These are phyloP conservation scores for Plodia interpunctella DNA, from an alignment of 1,140 invertebrate genomes.

Conservation along the genomic window DNA sequence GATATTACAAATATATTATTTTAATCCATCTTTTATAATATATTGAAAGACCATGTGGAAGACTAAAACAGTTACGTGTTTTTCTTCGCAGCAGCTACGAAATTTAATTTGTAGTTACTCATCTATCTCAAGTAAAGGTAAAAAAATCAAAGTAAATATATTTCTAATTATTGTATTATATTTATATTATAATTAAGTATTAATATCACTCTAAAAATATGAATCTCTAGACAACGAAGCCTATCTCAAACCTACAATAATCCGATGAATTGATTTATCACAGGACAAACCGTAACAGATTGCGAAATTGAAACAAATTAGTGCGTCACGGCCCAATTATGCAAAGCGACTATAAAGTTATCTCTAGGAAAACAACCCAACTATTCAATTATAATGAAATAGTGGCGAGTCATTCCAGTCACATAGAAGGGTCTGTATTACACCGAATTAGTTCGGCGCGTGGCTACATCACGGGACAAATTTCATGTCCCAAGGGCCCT, in stretches of 20 bases:
- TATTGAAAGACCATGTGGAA: too few relatives aligned
- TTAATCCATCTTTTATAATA: too few relatives aligned
- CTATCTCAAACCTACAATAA: not conserved
- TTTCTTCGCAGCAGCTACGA: too few relatives aligned
- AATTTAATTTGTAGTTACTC: too few relatives aligned
- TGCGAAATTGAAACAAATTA: conserved; percentile 67
- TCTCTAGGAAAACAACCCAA: conserved; percentile 68
- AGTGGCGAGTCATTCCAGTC: conserved; percentile 68
- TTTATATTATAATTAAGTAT: too few relatives aligned
- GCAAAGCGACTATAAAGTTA: conserved; percentile 71
- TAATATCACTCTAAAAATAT: too few relatives aligned
- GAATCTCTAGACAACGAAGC: too few relatives aligned
- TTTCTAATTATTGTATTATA: too few relatives aligned
- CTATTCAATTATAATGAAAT: conserved; percentile 75
- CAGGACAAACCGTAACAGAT: conserved; percentile 61
- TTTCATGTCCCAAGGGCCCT: conserved; percentile 60
- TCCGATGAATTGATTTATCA: conserved; percentile 3
- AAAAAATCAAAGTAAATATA: too few relatives aligned
- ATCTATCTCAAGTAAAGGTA: too few relatives aligned
- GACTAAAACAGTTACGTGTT: too few relatives aligned
- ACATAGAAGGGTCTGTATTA: conserved; percentile 63
- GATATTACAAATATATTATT: too few relatives aligned
- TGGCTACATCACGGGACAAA: conserved; percentile 74
- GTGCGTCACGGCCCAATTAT: conserved; percentile 63
- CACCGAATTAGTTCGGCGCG: conserved; percentile 74